Conservation (phyloP, 2,888 invertebrate species). For the Melanostoma scalare region DNA sequence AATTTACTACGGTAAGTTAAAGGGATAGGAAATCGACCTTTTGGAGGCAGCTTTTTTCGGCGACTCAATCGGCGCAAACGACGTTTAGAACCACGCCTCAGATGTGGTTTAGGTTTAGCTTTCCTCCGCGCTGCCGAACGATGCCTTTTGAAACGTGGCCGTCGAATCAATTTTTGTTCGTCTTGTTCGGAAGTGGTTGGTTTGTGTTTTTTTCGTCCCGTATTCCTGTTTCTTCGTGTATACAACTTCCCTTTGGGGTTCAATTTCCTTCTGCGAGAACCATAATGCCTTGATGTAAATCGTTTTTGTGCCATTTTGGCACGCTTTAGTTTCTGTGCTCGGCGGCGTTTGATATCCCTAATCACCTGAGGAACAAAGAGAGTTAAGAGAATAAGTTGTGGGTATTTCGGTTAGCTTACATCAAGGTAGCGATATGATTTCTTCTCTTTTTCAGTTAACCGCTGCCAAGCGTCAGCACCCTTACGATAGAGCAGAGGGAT, state of each 20-base stretch:
- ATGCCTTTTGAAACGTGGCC: too few species aligned
- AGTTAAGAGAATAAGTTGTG: too few species aligned
- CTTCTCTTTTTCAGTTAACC: slow-evolving; percentile 9
- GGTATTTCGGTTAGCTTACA: slow-evolving; percentile 15
- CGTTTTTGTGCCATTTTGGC: neutral
- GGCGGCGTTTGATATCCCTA: neutral
- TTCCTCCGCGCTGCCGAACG: too few species aligned
- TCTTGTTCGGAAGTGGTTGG: too few species aligned
- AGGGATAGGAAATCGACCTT: neutral
- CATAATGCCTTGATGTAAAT: neutral
- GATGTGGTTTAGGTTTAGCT: too few species aligned
- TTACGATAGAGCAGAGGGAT: slow-evolving; percentile 19
- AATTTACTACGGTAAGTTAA: neutral
- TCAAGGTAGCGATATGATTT: slow-evolving; percentile 12
- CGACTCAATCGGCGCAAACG: neutral
- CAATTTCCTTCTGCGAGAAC: neutral
- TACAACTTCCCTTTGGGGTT: neutral
- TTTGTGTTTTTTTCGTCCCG: neutral
- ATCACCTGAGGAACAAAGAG: neutral
- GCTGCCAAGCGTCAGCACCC: slow-evolving; percentile 43
- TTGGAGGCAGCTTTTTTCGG: neutral
- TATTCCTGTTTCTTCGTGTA: slow-evolving; percentile 9
- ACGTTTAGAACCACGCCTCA: too few species aligned
- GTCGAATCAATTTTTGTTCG: too few species aligned
- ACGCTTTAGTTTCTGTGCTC: neutral